These are phyloP conservation scores for Tromatobia lineatoria DNA, from an alignment of 2,888 invertebrate genomes.

Conservation along the genomic window DNA sequence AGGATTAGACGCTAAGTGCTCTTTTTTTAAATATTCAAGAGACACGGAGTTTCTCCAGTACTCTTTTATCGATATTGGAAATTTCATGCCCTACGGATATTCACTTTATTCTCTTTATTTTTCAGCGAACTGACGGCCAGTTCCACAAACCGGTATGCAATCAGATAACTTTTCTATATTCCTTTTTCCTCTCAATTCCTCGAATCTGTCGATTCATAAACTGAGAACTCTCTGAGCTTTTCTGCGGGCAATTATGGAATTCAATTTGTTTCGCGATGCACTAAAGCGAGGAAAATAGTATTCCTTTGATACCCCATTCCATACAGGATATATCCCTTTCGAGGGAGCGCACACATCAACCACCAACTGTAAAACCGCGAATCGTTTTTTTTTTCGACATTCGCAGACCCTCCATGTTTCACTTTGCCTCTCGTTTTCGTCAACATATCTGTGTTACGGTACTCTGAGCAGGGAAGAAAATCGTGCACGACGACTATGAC, in stretches of 20 bases:
- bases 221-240: no score
- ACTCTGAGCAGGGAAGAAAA: slow-evolving; percentile 35
- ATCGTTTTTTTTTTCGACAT: slow-evolving; percentile 11
- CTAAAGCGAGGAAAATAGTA: not conserved
- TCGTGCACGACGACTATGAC: slow-evolving; percentile 24
- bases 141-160: not conserved
- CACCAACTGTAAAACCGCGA: slow-evolving; percentile 16
- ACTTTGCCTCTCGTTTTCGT: slow-evolving; percentile 8
- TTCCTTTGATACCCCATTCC: slow-evolving; percentile 17
- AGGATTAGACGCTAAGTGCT: not conserved
- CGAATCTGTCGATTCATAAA: not conserved
- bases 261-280: not conserved
- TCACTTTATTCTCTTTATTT: not conserved
- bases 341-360: slow-evolving; percentile 1
- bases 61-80: not conserved
- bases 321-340: not conserved
- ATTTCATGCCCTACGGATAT: not conserved
- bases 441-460: slow-evolving; percentile 33
- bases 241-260: not conserved
- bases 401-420: slow-evolving; percentile 22
- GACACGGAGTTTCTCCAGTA: not conserved
- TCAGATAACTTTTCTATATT: not conserved
- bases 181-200: not conserved
- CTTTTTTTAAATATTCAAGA: not conserved
- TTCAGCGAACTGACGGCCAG: not conserved